A percentile compares a stretch with the other conserved stretches of the same genome.
These are phyloP conservation scores for Andrena trimmerana DNA, from an alignment of 2,888 invertebrate genomes.

Conservation along the genomic window DNA sequence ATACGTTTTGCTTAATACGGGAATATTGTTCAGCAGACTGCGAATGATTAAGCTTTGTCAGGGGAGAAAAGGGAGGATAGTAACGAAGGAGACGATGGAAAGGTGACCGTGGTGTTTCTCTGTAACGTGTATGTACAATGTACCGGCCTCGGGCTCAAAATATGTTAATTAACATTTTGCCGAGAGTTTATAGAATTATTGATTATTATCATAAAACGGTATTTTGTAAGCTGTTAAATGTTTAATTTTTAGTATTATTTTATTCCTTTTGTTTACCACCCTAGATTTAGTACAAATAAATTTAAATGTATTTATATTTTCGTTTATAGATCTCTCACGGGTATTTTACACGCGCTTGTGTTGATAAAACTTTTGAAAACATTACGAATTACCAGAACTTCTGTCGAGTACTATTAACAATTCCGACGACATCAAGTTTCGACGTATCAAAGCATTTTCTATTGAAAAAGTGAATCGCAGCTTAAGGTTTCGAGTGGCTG, in stretches of 20 bases:
- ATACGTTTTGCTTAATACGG: conserved; percentile 3
- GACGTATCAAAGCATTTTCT: conserved; percentile 24
- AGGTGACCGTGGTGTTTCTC: neutral
- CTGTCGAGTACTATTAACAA: neutral
- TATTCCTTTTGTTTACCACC: conserved; percentile 52
- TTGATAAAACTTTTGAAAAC: neutral
- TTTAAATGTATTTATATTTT: conserved; percentile 60
- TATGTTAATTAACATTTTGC: conserved; percentile 42
- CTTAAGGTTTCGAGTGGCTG: conserved; percentile 28
- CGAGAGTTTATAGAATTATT: conserved; percentile 47
- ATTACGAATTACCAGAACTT: neutral
- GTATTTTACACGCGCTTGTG: conserved; percentile 18
- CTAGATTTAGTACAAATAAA: conserved; percentile 68
- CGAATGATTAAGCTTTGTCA: conserved; percentile 4
- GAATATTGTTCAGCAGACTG: conserved; percentile 7
- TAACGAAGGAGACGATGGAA: conserved; percentile 2
- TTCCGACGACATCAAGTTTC: conserved; percentile 2
- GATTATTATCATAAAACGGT: conserved; percentile 21
- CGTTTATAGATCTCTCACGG: conserved; percentile 19
- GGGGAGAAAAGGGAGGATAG: conserved; percentile 11
- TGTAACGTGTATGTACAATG: conserved; percentile 6
- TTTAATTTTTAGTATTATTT: conserved; percentile 65
- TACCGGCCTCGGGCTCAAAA: conserved; percentile 19
- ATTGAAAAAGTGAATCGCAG: conserved; percentile 20
- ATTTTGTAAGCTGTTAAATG: conserved; percentile 46